A percentile compares a stretch with the other conserved stretches of the same genome.
Evolutionary conservation across 2,888 invertebrate species (phyloP).

Genomic region (Eumacrocentrus americanus): DNA sequence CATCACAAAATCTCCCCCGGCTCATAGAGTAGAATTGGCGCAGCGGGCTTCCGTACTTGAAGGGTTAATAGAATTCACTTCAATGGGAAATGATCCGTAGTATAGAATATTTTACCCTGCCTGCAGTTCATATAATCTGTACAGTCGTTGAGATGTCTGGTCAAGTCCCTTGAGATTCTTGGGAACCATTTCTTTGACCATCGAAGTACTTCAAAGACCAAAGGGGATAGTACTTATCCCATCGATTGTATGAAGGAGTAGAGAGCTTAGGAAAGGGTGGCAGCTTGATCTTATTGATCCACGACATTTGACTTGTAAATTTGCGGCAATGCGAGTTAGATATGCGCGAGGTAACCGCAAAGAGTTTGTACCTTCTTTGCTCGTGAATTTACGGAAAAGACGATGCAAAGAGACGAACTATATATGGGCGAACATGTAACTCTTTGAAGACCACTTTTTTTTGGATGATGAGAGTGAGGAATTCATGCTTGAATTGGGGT

Average conservation of each 20-base stretch:
- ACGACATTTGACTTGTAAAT: constrained; percentile 51
- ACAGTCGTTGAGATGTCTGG: neutral
- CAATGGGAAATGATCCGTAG: too few relatives aligned
- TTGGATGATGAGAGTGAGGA: neutral
- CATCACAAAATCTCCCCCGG: too few relatives aligned
- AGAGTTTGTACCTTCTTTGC: constrained; percentile 34
- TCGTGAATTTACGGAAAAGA: constrained; percentile 12
- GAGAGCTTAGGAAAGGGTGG: constrained; percentile 4
- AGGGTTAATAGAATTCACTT: too few relatives aligned
- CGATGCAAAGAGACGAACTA: neutral
- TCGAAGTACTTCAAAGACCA: constrained; percentile 31
- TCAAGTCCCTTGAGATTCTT: neutral
- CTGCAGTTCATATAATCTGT: too few relatives aligned
- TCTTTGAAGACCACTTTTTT: constrained; percentile 14
- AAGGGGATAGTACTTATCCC: constrained; percentile 27
- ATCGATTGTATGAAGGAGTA: neutral
- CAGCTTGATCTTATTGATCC: constrained; percentile 43
- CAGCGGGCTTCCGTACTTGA: too few relatives aligned
- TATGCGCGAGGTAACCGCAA: constrained; percentile 39
- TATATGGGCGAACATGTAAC: neutral
- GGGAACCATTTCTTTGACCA: neutral
- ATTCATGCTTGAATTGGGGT: constrained; percentile 7
- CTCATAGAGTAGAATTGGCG: too few relatives aligned
- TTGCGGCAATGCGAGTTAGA: constrained; percentile 38
- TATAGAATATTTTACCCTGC: too few relatives aligned